A percentile compares a stretch with the other conserved stretches of the same genome.
Evolutionary conservation across 1,140 invertebrate species (phyloP).

Genomic region (Homalodisca vitripennis): DNA sequence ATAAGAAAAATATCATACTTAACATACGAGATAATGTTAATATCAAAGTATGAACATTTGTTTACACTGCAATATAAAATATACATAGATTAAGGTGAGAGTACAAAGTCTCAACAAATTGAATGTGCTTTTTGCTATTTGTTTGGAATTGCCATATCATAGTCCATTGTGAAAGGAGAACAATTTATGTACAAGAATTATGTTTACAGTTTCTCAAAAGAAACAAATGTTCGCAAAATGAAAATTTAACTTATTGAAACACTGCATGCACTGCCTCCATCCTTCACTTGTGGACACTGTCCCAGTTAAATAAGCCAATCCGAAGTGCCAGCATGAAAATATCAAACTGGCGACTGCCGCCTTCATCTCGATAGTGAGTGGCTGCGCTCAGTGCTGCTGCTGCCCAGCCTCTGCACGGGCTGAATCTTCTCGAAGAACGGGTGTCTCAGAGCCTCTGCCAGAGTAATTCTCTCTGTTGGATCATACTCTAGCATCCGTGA

Average conservation of each 20-base stretch:
- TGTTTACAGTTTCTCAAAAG: too few relatives aligned
- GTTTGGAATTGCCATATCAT: neutral
- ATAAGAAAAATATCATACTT: constrained; percentile 18
- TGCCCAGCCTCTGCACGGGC: constrained; percentile 63
- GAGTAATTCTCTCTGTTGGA: constrained; percentile 82
- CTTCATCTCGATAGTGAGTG: constrained; percentile 61
- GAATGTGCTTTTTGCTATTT: too few relatives aligned
- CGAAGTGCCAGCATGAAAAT: constrained; percentile 25
- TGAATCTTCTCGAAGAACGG: constrained; percentile 90
- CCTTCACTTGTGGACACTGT: neutral
- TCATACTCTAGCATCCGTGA: constrained; percentile 97
- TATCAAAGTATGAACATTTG: constrained; percentile 26
- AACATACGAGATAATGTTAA: constrained; percentile 25
- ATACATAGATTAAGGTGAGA: constrained; percentile 11
- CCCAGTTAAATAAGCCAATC: constrained; percentile 11
- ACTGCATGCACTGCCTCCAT: neutral
- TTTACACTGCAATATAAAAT: constrained; percentile 27
- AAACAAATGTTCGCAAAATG: neutral
- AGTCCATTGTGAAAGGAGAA: neutral
- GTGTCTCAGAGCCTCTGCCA: constrained; percentile 88
- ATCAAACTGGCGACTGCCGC: constrained; percentile 29
- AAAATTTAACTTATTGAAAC: neutral
- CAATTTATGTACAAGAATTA: neutral
- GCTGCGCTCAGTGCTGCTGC: constrained; percentile 55
- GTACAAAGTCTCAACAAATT: too few relatives aligned